These are phyloP conservation scores for Bombus pyrosoma DNA, from an alignment of 1,140 invertebrate species.

Conservation along the genomic window DNA sequence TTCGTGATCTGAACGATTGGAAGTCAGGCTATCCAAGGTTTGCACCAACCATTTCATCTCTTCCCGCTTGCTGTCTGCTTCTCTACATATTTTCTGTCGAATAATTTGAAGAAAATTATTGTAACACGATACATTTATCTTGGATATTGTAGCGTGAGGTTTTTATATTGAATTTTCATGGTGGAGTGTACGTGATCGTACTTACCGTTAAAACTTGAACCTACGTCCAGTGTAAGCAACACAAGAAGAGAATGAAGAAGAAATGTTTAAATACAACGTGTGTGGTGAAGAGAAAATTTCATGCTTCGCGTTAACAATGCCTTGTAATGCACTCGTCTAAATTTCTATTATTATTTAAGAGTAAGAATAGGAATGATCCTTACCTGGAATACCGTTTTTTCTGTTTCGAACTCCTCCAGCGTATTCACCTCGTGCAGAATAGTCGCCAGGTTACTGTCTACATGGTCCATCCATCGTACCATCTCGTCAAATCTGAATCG, in stretches of 20 bases:
- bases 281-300: background rate
- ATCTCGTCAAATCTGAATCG: constrained; percentile 88
- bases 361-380: constrained; percentile 50
- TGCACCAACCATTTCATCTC: constrained; percentile 98
- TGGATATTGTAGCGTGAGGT: background rate
- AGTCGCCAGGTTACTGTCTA: constrained; percentile 91
- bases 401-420: constrained; percentile 93
- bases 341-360: background rate
- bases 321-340: no score
- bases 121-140: background rate
- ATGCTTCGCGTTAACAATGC: background rate
- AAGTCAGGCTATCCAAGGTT: constrained; percentile 92
- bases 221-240: constrained; percentile 62
- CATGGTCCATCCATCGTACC: constrained; percentile 94
- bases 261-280: constrained; percentile 7
- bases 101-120: background rate
- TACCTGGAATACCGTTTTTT: constrained; percentile 95
- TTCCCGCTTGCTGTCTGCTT: constrained; percentile 94
- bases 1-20: constrained; percentile 91
- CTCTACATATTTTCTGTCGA: constrained; percentile 90
- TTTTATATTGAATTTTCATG: background rate
- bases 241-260: background rate
- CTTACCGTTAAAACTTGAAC: constrained; percentile 76
- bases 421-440: constrained; percentile 92
- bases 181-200: constrained; percentile 1